These are phyloP conservation scores for Lordiphosa stackelbergi DNA, from an alignment of 1,140 invertebrate species.

Conservation along the genomic window DNA sequence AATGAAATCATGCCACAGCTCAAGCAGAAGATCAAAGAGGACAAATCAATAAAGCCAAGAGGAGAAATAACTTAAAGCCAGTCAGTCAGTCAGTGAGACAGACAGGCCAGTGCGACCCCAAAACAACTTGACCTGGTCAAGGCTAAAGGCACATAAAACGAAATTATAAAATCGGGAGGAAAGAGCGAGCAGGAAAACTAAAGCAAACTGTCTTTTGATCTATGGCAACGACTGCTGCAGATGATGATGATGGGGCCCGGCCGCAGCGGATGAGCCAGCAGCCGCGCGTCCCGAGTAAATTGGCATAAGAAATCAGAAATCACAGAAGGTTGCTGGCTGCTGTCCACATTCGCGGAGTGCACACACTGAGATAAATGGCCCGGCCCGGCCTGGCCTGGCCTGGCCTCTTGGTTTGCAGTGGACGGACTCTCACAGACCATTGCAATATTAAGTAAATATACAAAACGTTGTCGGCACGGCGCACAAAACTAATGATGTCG, in stretches of 20 bases:
- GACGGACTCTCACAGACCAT: constrained; percentile 31
- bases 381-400: background rate
- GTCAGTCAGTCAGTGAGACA: constrained; percentile 33
- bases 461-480: constrained; percentile 73
- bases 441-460: constrained; percentile 76
- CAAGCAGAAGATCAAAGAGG: constrained; percentile 73
- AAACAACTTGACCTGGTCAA: constrained; percentile 73
- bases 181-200: constrained; percentile 44
- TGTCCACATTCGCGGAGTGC: constrained; percentile 10
- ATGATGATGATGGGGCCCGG: constrained; percentile 30
- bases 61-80: constrained; percentile 69
- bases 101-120: constrained; percentile 33
- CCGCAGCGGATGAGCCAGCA: constrained; percentile 28
- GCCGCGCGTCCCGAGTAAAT: constrained; percentile 54
- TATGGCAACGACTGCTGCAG: constrained; percentile 42
- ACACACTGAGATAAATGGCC: constrained; percentile 41
- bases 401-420: background rate
- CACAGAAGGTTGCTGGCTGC: constrained; percentile 58
- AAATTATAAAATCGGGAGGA: constrained; percentile 58
- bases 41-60: constrained; percentile 71
- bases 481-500: constrained; percentile 75
- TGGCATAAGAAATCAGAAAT: constrained; percentile 76
- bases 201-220: constrained; percentile 76
- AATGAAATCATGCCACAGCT: constrained; percentile 74
- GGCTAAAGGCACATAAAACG: constrained; percentile 70